Evolutionary conservation across 2,888 invertebrate species (phyloP).

Genomic region (Diarsia rubi): DNA sequence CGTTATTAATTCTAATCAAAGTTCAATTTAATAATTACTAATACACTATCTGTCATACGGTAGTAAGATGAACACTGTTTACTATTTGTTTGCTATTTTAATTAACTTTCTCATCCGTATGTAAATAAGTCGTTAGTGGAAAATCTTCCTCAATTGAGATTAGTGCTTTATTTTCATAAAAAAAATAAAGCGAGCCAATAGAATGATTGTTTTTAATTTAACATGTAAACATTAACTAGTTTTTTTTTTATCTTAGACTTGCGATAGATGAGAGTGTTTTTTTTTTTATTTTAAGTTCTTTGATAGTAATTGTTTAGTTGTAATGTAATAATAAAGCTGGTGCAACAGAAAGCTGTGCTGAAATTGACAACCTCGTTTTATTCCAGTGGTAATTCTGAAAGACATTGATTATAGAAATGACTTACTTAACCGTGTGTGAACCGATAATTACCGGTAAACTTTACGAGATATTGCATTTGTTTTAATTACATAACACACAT

Average conservation of each 20-base stretch:
- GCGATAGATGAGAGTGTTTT: not conserved
- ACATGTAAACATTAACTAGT: conserved; percentile 5
- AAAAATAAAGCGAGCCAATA: conserved; percentile 13
- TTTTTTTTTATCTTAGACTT: conserved; percentile 9
- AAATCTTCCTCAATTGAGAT: conserved; percentile 34
- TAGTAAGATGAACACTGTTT: conserved; percentile 52
- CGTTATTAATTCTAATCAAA: conserved; percentile 47
- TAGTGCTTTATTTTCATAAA: not conserved
- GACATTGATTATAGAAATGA: not conserved
- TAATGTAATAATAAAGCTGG: not conserved
- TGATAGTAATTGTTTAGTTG: not conserved
- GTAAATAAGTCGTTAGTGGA: conserved; percentile 40
- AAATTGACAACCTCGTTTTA: not conserved
- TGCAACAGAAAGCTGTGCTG: not conserved
- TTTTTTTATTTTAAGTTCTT: conserved; percentile 1
- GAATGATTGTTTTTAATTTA: not conserved
- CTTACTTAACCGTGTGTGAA: not conserved
- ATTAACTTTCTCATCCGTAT: conserved; percentile 45
- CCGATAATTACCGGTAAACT: conserved; percentile 23
- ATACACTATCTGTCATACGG: conserved; percentile 39
- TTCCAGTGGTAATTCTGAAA: not conserved
- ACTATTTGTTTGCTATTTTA: conserved; percentile 51
- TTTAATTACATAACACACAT: conserved; percentile 65
- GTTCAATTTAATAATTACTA: conserved; percentile 49
- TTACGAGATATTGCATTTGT: conserved; percentile 45